phyloP scores from a whole-genome alignment of 2,113 vertebrate genomes.

The Ophthalmolycus amberensis region DNA sequence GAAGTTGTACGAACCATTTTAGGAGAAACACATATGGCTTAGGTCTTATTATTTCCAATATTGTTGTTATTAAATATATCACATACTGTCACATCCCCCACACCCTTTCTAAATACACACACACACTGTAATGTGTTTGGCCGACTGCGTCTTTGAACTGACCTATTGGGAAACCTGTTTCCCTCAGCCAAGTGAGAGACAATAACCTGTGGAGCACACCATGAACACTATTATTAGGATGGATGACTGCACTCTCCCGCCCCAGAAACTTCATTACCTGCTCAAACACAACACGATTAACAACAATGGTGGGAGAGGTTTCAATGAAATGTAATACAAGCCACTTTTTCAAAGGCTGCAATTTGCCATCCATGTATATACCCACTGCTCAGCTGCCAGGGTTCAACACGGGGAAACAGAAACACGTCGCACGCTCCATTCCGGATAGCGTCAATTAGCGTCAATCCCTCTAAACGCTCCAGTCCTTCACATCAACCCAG shows the following conservation, averaged over 20 bases:
- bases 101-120: neutral
- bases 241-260: conserved; percentile 30
- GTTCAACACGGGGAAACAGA: conserved; percentile 35
- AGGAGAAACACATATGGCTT: neutral
- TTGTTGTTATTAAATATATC: conserved; percentile 14
- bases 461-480: conserved; percentile 55
- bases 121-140: conserved; percentile 15
- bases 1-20: neutral
- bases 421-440: conserved; percentile 48
- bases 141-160: conserved; percentile 30
- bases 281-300: conserved; percentile 58
- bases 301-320: conserved; percentile 24
- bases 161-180: conserved; percentile 63
- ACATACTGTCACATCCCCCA: conserved; percentile 4
- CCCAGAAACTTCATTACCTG: conserved; percentile 60
- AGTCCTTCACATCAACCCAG: conserved; percentile 67
- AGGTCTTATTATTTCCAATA: neutral
- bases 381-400: conserved; percentile 25
- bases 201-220: conserved; percentile 61
- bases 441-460: conserved; percentile 51
- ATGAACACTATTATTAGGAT: conserved; percentile 55
- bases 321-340: conserved; percentile 37
- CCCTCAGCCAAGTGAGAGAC: conserved; percentile 49
- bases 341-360: conserved; percentile 27
- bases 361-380: conserved; percentile 23